Base-by-base conservation (phyloP, 1,140 invertebrate genomes). In the Drosophila cardini region DNA sequence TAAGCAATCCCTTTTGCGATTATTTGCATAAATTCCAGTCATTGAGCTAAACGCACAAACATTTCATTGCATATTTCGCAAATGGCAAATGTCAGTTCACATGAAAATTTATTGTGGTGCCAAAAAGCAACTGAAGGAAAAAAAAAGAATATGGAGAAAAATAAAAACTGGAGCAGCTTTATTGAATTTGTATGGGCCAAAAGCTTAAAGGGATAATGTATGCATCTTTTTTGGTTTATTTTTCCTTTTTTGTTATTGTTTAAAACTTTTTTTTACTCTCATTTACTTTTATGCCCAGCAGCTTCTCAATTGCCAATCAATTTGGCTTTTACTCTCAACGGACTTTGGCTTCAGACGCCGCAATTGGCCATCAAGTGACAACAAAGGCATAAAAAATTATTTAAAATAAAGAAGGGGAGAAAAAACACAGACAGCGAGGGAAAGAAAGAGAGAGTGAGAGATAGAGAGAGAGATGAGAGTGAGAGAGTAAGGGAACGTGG, bases 1-100 rank as follows among this genome's bases (percentile, higher is more conserved):
- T 50, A 50, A 50, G 48, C 48, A 32, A 52, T 7, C 11, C n/a
- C 48, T 30, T 5, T 50, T 21, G 9, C n/a, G n/a, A 34, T 26
- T 78, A 87, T 87, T 89, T 84, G 69, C 84, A 87, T 87, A 87
- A 87, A 87, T 84, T 84, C 84, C 80, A 72, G 69, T 89, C 77
- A 77, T 74, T 84, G 53, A 78, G 56, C 50, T 75, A 80, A 87
- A 87, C 84, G 84, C 69, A 73, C 62, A 80, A 80, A 71, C 72
- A 79, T 84, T 79, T 56, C 76, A 74, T 80, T 87, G 76, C 76
- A 74, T 74, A 74, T 58, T 71, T 70, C n/a, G 8, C 68, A 57
- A 72, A 63, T 73, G 65, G 57, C 67, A 62, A 69, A 76, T 71
- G 63, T 38, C 72, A 72, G 34, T 45, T 18, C 61, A 43, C 40